phyloP scores from a whole-genome alignment of 2,888 invertebrate species.

The Diadromus collaris region DNA sequence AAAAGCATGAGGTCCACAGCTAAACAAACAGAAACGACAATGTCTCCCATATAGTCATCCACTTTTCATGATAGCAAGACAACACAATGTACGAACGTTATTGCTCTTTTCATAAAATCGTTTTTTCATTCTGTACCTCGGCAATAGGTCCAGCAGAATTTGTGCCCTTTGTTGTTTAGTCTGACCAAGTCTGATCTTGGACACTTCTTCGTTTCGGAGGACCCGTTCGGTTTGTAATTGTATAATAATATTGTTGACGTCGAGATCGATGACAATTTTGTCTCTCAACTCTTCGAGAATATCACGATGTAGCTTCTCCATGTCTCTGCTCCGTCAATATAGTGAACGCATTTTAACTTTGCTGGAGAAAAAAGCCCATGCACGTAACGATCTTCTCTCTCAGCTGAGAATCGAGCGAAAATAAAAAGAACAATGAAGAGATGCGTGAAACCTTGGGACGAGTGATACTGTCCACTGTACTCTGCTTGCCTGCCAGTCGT shows the following conservation, averaged over 20 bases:
- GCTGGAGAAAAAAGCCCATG: neutral
- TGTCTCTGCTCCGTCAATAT: slow-evolving; percentile 50
- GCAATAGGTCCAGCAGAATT: slow-evolving; percentile 73
- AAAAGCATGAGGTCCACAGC: slow-evolving; percentile 79
- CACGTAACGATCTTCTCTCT: slow-evolving; percentile 8
- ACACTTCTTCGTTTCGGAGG: slow-evolving; percentile 70
- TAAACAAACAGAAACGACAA: slow-evolving; percentile 57
- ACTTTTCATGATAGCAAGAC: neutral
- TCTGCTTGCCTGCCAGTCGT: neutral
- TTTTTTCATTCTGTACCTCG: slow-evolving; percentile 67
- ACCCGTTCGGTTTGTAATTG: slow-evolving; percentile 69
- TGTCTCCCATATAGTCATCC: neutral
- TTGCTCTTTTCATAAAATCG: neutral
- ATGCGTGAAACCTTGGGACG: slow-evolving; percentile 11
- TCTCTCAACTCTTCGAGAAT: slow-evolving; percentile 67
- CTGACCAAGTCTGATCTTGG: slow-evolving; percentile 64
- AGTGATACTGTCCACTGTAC: slow-evolving; percentile 20
- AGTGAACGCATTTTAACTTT: slow-evolving; percentile 1
- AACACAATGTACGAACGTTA: neutral
- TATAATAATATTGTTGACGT: slow-evolving; percentile 73
- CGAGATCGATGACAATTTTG: slow-evolving; percentile 71
- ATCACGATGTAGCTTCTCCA: slow-evolving; percentile 71
- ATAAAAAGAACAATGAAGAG: slow-evolving; percentile 29
- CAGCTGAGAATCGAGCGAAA: slow-evolving; percentile 8
- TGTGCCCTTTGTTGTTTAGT: slow-evolving; percentile 67